Evolutionary conservation across 1,140 invertebrate species (phyloP).

Genomic region (Drosophila bocki): DNA sequence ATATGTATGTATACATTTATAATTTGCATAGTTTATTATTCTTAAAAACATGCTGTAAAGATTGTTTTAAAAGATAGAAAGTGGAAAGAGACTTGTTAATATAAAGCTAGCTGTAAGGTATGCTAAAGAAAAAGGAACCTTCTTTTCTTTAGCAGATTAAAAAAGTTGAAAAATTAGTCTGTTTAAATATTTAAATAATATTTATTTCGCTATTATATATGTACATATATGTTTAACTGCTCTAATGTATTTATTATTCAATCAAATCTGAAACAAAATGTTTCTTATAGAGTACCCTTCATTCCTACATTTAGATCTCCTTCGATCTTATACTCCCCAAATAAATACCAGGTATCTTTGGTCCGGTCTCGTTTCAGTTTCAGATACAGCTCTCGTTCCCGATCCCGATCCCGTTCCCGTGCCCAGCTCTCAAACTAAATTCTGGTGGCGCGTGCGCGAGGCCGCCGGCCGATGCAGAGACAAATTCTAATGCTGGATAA

Average conservation of each 20-base stretch:
- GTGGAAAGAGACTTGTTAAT: no score
- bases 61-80: no score
- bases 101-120: no score
- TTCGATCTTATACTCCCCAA: not conserved
- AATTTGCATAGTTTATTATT: not conserved
- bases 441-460: slow-evolving; percentile 68
- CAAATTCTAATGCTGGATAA: slow-evolving; percentile 74
- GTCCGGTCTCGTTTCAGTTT: slow-evolving; percentile 19
- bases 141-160: no score
- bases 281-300: not conserved
- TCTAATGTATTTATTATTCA: not conserved
- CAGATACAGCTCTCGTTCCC: slow-evolving; percentile 6
- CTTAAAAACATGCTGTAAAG: not conserved
- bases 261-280: not conserved
- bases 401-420: not conserved
- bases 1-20: no score
- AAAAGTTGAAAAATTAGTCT: not conserved
- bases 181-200: not conserved
- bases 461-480: slow-evolving; percentile 59
- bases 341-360: slow-evolving; percentile 8
- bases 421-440: slow-evolving; percentile 9
- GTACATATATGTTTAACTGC: not conserved
- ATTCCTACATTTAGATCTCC: not conserved
- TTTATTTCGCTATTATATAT: not conserved
- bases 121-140: no score